Conservation (phyloP, 2,113 vertebrate species). For the Anoplopoma fimbria region DNA sequence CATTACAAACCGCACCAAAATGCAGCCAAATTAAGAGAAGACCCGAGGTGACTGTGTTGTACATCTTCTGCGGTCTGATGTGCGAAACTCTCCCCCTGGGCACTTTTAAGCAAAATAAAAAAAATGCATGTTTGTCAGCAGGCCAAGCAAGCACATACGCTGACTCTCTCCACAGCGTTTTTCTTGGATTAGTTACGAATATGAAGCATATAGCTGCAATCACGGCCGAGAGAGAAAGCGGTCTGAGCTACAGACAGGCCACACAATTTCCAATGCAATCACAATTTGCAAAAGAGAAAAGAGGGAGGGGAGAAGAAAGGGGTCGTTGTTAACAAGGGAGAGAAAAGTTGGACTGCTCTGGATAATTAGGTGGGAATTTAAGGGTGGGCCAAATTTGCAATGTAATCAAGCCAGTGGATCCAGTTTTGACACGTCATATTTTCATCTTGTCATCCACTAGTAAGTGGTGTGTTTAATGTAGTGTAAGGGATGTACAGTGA, state of each 20-base stretch:
- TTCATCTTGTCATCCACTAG: slow-evolving; percentile 44
- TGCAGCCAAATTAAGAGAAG: slow-evolving; percentile 36
- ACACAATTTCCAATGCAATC: slow-evolving; percentile 64
- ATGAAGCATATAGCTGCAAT: slow-evolving; percentile 56
- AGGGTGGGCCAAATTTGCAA: slow-evolving; percentile 62
- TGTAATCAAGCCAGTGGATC: slow-evolving; percentile 63
- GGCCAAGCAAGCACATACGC: slow-evolving; percentile 54
- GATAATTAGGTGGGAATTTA: slow-evolving; percentile 73
- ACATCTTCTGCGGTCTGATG: slow-evolving; percentile 60
- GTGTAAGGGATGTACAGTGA: slow-evolving; percentile 52
- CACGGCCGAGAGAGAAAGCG: slow-evolving; percentile 37
- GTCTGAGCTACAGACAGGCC: slow-evolving; percentile 64
- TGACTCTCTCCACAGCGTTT: slow-evolving; percentile 46
- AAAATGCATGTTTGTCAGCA: slow-evolving; percentile 69
- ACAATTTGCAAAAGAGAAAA: slow-evolving; percentile 60
- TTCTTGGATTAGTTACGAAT: slow-evolving; percentile 56
- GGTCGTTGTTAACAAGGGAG: slow-evolving; percentile 69
- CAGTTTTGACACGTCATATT: slow-evolving; percentile 52
- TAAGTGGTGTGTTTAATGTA: slow-evolving; percentile 49
- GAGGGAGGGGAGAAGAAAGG: slow-evolving; percentile 64
- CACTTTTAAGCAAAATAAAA: slow-evolving; percentile 66
- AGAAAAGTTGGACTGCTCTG: slow-evolving; percentile 58
- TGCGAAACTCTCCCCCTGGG: slow-evolving; percentile 70
- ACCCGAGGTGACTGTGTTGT: slow-evolving; percentile 63
- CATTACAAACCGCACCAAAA: slow-evolving; percentile 38